phyloP scores from a whole-genome alignment of 2,797 vertebrate species.

The Mycteria americana region DNA sequence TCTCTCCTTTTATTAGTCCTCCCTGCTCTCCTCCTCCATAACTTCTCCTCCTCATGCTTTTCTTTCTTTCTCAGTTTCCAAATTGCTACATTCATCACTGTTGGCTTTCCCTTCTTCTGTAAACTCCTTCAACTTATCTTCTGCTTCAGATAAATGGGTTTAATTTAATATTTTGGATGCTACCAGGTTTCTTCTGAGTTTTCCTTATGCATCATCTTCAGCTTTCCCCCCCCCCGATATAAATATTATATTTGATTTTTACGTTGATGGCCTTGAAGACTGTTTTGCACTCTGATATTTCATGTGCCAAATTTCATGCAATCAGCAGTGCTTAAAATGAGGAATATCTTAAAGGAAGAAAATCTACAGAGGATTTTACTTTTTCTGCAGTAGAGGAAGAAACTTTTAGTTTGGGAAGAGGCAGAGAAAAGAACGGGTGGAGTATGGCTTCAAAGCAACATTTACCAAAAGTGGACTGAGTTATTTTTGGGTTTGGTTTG shows the following conservation, averaged over 20 bases:
- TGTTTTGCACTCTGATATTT: background rate
- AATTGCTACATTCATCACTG: conserved; percentile 74
- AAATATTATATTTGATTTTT: conserved; percentile 35
- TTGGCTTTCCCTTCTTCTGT: conserved; percentile 39
- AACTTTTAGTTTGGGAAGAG: background rate
- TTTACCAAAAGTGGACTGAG: background rate
- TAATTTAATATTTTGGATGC: conserved; percentile 73
- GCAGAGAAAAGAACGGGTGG: background rate
- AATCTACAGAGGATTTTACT: background rate
- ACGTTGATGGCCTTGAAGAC: background rate
- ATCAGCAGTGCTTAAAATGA: conserved; percentile 3
- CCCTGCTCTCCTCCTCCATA: background rate
- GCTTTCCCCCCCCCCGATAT: background rate
- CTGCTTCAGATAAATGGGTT: conserved; percentile 70
- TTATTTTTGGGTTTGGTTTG: background rate
- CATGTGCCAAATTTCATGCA: background rate
- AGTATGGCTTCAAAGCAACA: background rate
- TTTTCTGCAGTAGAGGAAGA: background rate
- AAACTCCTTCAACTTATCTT: conserved; percentile 67
- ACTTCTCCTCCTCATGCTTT: conserved; percentile 30
- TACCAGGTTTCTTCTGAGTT: conserved; percentile 51
- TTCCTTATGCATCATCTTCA: background rate
- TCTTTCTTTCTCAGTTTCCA: conserved; percentile 57
- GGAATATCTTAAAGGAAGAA: background rate
- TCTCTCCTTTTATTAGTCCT: conserved; percentile 27